A percentile compares a stretch with the other conserved stretches of the same genome.
phyloP scores from a whole-genome alignment of 2,797 vertebrate species.

The Pipistrellus kuhlii region DNA sequence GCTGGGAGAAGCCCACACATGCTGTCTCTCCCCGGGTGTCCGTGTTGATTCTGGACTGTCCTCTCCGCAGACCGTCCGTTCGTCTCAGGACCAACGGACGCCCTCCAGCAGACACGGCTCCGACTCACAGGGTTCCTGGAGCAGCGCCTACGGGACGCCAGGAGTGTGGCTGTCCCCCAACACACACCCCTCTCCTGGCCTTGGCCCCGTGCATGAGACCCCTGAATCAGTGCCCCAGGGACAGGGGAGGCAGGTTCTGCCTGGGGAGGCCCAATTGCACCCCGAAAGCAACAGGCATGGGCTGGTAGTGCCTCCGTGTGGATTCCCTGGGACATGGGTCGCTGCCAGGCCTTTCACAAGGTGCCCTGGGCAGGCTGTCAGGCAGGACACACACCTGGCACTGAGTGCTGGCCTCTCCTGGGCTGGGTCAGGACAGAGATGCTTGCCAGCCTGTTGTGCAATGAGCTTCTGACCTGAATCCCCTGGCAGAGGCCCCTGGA shows the following conservation, averaged over 20 bases:
- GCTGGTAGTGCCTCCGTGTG: fast-evolving
- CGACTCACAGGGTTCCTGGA: neutral
- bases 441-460: neutral
- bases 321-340: neutral
- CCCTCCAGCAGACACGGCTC: neutral
- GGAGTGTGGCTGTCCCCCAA: neutral
- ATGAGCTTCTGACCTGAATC: neutral
- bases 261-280: fast-evolving
- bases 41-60: fast-evolving
- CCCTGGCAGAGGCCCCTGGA: neutral
- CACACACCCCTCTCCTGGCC: too few species aligned
- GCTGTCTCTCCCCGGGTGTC: neutral
- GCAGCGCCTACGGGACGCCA: neutral
- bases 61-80: neutral
- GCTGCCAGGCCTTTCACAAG: too few species aligned
- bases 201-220: neutral
- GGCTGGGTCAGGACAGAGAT: neutral
- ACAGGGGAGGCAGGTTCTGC: neutral
- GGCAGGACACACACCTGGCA: neutral
- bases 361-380: fast-evolving
- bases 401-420: neutral
- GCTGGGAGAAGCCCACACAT: neutral
- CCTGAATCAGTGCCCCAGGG: neutral
- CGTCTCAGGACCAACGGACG: neutral
- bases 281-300: fast-evolving